Conservation (phyloP, 2,888 invertebrate genomes). For the Cheiracanthium punctorium region DNA sequence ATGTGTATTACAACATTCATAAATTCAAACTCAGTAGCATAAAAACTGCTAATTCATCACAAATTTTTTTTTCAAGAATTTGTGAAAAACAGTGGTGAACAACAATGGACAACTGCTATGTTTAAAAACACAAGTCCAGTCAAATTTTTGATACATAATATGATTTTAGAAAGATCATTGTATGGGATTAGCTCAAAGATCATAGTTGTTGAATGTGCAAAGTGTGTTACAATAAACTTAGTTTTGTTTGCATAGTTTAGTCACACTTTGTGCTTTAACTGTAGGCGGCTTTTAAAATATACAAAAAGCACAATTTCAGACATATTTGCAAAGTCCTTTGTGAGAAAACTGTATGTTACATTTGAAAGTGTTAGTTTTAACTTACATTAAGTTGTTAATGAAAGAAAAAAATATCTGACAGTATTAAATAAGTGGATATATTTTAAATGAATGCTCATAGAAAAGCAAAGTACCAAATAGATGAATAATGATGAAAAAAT, state of each 20-base stretch:
- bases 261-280: slow-evolving; percentile 34
- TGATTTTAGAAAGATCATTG: slow-evolving; percentile 52
- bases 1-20: neutral
- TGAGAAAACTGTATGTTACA: neutral
- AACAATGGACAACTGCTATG: neutral
- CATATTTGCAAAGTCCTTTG: neutral
- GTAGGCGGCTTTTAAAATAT: slow-evolving; percentile 44
- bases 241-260: slow-evolving; percentile 59
- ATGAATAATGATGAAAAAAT: too few relatives aligned
- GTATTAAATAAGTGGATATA: too few relatives aligned
- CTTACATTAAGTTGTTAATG: too few relatives aligned
- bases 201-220: slow-evolving; percentile 35
- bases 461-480: too few relatives aligned
- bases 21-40: neutral
- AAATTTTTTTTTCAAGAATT: slow-evolving; percentile 14
- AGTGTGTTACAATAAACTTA: slow-evolving; percentile 30
- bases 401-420: too few relatives aligned
- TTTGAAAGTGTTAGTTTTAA: neutral
- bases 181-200: slow-evolving; percentile 39
- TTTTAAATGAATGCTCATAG: too few relatives aligned
- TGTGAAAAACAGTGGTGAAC: slow-evolving; percentile 7
- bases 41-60: slow-evolving; percentile 14
- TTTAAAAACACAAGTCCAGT: slow-evolving; percentile 33
- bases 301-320: neutral
- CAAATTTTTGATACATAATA: slow-evolving; percentile 54